Conservation (phyloP, 1,140 invertebrate species). For the Drosophila erecta region DNA sequence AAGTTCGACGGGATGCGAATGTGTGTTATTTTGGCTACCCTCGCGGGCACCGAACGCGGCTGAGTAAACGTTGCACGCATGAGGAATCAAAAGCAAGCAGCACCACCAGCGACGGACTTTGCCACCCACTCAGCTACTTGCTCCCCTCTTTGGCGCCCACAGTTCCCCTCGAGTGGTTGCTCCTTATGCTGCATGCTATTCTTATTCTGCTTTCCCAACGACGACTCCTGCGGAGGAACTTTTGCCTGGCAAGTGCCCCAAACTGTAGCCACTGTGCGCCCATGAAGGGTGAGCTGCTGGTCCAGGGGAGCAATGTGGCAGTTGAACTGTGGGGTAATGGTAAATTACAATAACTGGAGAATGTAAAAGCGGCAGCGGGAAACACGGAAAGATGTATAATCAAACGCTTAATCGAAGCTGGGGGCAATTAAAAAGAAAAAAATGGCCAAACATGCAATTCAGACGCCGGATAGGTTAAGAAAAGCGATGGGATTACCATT, state of each 20-base stretch:
- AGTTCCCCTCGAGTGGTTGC: slow-evolving; percentile 33
- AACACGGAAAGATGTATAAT: slow-evolving; percentile 16
- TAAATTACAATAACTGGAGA: slow-evolving; percentile 54
- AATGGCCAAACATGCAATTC: background rate
- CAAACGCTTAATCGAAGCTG: slow-evolving; percentile 24
- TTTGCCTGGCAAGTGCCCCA: slow-evolving; percentile 16
- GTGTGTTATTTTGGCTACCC: slow-evolving; percentile 59
- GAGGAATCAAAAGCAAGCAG: slow-evolving; percentile 73
- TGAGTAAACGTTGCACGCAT: slow-evolving; percentile 73
- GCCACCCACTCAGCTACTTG: slow-evolving; percentile 2
- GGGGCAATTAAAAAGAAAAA: slow-evolving; percentile 17
- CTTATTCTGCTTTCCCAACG: slow-evolving; percentile 12
- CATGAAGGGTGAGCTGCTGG: background rate
- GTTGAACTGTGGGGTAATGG: slow-evolving; percentile 19
- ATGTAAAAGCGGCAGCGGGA: background rate
- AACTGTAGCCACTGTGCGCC: slow-evolving; percentile 35
- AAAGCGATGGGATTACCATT: background rate
- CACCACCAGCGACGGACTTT: slow-evolving; percentile 14
- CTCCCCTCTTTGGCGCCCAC: background rate
- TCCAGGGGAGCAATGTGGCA: slow-evolving; percentile 7
- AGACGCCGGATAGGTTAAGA: background rate
- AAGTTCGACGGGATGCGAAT: slow-evolving; percentile 4
- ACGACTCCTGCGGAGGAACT: slow-evolving; percentile 9
- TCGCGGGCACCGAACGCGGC: slow-evolving; percentile 38
- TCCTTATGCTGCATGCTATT: slow-evolving; percentile 41